Evolutionary conservation across 2,888 invertebrate species (phyloP), one percentile per base, ranked within the genome.

Genomic region (Didymodactylos carnosus): DNA sequence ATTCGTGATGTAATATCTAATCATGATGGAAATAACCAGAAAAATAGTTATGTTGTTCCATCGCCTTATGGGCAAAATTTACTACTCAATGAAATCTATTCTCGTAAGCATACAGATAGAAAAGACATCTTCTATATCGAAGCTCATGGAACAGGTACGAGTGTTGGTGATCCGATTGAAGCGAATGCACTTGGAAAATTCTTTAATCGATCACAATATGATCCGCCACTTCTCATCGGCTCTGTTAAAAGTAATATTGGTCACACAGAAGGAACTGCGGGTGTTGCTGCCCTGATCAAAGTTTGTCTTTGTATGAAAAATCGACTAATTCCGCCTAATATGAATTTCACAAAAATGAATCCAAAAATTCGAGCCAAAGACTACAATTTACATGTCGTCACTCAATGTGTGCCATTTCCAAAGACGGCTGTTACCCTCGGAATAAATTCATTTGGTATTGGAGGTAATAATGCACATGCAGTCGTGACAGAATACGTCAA

Each of bases 171-270:
- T 76, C 77, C 79, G 3, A 75, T 78, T n/a, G 79, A 79, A 76
- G 76, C 72, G 3, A 77, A 77, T 51, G 29, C 76, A 5, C 73
- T 78, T 13, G 78, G 78, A 0, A 72, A 73, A 23, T n/a, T 71
- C 16, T 71, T 71, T 41, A 27, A 72, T 14, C 46, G 51, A 19
- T 41, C 69, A 8, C 39, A 72, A n/a, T 4, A 23, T 16, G 46
- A 49, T 49, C 46, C 46, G n/a, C 46, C 46, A 49, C 46, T 49
- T 23, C 23, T 49, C 4, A 62, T 69, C 0, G 80, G 80, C 1
- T 80, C 80, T 2, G 79, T 79, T 4, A 79, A 79, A 75, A 78
- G 79, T 25, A 80, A 79, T 71, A 79, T 80, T 46, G 80, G 80
- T 11, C 80, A 80, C 62, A 73, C 77, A 23, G 79, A 79, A 72